Evolutionary conservation across 2,113 vertebrate genomes (phyloP).

Genomic region (Canis aureus): DNA sequence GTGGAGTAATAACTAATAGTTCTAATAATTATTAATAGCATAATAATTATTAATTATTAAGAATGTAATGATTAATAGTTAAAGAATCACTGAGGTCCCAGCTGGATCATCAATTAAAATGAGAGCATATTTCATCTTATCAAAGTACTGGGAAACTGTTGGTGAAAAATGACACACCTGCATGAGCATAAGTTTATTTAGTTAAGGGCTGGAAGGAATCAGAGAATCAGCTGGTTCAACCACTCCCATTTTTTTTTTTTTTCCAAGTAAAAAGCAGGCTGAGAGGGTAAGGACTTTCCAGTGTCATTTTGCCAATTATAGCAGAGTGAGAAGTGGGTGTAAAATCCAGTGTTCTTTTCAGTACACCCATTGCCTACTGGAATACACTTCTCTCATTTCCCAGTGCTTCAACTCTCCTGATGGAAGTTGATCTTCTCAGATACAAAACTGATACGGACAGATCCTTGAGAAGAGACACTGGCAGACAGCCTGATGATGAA

Average conservation of each 20-base stretch:
- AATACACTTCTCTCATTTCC: neutral
- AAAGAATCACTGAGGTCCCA: neutral
- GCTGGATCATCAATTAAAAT: neutral
- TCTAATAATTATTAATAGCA: neutral
- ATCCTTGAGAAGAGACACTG: constrained; percentile 15
- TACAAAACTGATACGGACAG: neutral
- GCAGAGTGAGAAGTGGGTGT: neutral
- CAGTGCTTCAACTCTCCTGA: neutral
- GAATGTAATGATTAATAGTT: neutral
- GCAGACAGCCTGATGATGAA: constrained; percentile 59
- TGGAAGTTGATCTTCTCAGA: neutral
- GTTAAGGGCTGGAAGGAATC: neutral
- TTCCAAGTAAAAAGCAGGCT: neutral
- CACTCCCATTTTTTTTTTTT: neutral
- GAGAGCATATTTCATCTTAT: neutral
- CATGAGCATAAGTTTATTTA: neutral
- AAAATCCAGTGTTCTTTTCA: neutral
- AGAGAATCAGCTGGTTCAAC: neutral
- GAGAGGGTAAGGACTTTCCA: neutral
- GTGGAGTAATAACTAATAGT: neutral
- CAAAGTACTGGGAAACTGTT: neutral
- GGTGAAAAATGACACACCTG: neutral
- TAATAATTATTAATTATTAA: neutral
- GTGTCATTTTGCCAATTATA: neutral
- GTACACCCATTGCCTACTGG: neutral